These are phyloP conservation scores for Ginglymostoma cirratum DNA, from an alignment of 2,113 vertebrate genomes.

Conservation along the genomic window DNA sequence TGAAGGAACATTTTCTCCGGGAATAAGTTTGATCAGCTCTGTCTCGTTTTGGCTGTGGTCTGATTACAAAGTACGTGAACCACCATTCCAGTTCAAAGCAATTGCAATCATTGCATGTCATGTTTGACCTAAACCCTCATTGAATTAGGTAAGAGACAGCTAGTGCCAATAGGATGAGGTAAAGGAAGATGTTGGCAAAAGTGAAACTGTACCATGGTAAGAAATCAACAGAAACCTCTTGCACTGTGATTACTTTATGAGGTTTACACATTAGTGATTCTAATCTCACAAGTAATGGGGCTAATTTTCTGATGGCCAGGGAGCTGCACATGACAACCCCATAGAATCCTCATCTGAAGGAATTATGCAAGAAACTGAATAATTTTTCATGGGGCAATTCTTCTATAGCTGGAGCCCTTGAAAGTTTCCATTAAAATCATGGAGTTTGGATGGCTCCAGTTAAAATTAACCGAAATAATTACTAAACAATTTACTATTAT, in stretches of 20 bases:
- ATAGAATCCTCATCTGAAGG: no score
- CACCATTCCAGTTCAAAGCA: neutral
- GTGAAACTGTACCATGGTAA: neutral
- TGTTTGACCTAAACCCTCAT: neutral
- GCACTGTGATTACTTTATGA: no score
- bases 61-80: neutral
- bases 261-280: neutral
- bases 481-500: no score
- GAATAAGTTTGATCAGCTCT: neutral
- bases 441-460: no score
- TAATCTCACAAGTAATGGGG: neutral
- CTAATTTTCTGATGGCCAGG: no score
- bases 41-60: neutral
- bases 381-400: no score
- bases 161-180: no score
- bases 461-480: no score
- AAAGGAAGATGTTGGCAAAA: neutral
- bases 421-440: no score
- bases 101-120: neutral
- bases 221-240: neutral
- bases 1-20: neutral
- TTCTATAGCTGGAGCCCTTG: no score
- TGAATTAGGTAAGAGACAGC: neutral
- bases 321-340: no score
- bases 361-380: no score